Percentiles rank a stretch among this genome's conserved stretches.
Conservation (phyloP, 2,797 vertebrate species). For the Cryptoprocta ferox region DNA sequence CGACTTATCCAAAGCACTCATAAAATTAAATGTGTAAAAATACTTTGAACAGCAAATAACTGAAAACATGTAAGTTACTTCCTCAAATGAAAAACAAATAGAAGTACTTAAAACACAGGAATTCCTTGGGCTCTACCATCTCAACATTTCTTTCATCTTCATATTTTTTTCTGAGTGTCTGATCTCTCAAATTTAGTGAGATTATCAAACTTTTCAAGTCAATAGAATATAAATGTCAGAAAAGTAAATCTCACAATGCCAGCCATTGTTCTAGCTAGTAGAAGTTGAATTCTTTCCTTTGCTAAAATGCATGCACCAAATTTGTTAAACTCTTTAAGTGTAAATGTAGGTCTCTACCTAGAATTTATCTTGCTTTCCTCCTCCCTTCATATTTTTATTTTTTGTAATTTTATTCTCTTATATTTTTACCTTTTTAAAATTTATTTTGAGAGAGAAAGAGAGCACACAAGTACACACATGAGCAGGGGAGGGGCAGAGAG, state of each 20-base stretch:
- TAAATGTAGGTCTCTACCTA: neutral
- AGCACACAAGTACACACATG: too few relatives aligned
- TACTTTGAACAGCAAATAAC: neutral
- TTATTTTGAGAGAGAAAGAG: too few relatives aligned
- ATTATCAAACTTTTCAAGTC: neutral
- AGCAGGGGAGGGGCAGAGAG: too few relatives aligned
- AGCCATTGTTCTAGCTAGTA: neutral
- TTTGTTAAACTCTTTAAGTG: neutral
- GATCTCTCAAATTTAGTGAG: neutral
- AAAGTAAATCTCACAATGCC: neutral
- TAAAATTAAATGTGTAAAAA: neutral
- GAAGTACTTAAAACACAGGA: neutral
- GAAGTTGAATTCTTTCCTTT: neutral
- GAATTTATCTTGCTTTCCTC: neutral
- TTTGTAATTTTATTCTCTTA: neutral
- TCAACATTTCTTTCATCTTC: neutral
- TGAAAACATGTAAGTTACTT: neutral
- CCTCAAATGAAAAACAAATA: neutral
- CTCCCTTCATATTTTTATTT: neutral
- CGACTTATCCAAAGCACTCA: neutral
- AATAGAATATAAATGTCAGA: constrained; percentile 1
- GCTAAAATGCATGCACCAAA: neutral
- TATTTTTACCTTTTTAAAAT: neutral
- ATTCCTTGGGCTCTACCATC: neutral
- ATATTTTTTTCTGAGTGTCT: neutral